These are phyloP conservation scores for Gila robusta DNA, from an alignment of 2,797 vertebrate species.

Conservation along the genomic window DNA sequence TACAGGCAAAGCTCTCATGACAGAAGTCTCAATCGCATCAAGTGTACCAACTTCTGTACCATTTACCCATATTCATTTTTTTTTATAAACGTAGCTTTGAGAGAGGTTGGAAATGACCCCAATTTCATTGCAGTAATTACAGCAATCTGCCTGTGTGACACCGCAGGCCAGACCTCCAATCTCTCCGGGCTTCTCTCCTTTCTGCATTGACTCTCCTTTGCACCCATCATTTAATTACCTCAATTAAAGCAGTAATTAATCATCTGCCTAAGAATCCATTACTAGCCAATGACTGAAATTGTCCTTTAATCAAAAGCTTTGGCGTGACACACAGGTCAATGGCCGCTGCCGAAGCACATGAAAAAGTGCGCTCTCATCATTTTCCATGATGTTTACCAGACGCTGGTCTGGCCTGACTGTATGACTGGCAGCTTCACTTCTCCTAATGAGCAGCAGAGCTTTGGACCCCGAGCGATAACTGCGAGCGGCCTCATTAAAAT, in stretches of 20 bases:
- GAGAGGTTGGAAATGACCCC: conserved; percentile 45
- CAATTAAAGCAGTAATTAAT: conserved; percentile 53
- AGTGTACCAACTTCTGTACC: neutral
- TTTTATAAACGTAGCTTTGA: conserved; percentile 18
- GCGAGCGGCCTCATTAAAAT: conserved; percentile 71
- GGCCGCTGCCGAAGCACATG: neutral
- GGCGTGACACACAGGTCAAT: conserved; percentile 48
- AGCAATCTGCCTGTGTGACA: conserved; percentile 47
- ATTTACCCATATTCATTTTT: conserved; percentile 29
- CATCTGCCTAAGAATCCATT: conserved; percentile 57
- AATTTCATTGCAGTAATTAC: conserved; percentile 52
- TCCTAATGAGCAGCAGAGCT: conserved; percentile 71
- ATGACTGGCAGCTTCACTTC: conserved; percentile 68
- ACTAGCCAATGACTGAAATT: conserved; percentile 41
- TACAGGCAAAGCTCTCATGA: neutral
- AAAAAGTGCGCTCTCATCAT: conserved; percentile 56
- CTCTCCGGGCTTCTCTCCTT: conserved; percentile 31
- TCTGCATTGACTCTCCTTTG: conserved; percentile 44
- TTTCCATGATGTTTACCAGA: conserved; percentile 57
- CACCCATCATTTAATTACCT: conserved; percentile 51
- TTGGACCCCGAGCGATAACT: conserved; percentile 68
- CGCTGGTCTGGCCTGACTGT: conserved; percentile 45
- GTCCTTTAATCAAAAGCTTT: conserved; percentile 53
- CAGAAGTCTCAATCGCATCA: neutral
- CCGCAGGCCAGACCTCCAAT: conserved; percentile 21